Evolutionary conservation across 2,113 vertebrate species (phyloP), one percentile per base, ranked within the genome.

Genomic region (Rhea pennata): DNA sequence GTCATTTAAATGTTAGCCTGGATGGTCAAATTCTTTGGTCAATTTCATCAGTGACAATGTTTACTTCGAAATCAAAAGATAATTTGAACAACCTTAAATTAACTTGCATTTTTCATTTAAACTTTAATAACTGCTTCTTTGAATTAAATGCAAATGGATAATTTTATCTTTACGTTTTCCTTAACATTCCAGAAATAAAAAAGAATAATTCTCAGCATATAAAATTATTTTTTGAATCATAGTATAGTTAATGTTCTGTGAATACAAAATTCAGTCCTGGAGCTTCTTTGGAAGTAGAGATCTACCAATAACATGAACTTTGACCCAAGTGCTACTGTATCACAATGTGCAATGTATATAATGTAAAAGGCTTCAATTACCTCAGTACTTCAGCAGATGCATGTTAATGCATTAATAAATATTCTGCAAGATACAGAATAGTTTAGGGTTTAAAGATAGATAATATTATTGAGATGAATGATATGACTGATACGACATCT

Each of bases 51-150:
- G 13, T 76, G 53, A 12, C 1, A 2, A 36, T 62, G 10, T 81
- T 88, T 93, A 79, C 44, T 82, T 79, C 46, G 48, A 46, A 92
- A 62, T 65, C 46, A 87, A 72, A 87, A 82, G 39, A 92, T 16
- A 71, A 75, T 33, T 61, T 39, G 21, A 83, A 71, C 11, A 36
- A 80, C 71, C 88, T 87, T 20, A 81, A 84, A 88, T 93, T 67
- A 84, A 84, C 19, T 44, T 90, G 58, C 8, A 72, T 92, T 90
- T 95, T 53, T n/a, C 26, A 48, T 39, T 93, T 88, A 64, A 93
- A 92, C 3, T 86, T 67, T 84, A 86, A 72, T 48, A 90, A 71
- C 8, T 6, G 16, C 15, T 87, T 80, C 10, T 78, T 82, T 24
- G 88, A 93, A 92, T 78, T 84, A 84, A 84, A 86, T 88, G 70